Conservation (phyloP, 92 coral and sea anemone genomes). For the Desmophyllum pertusum region DNA sequence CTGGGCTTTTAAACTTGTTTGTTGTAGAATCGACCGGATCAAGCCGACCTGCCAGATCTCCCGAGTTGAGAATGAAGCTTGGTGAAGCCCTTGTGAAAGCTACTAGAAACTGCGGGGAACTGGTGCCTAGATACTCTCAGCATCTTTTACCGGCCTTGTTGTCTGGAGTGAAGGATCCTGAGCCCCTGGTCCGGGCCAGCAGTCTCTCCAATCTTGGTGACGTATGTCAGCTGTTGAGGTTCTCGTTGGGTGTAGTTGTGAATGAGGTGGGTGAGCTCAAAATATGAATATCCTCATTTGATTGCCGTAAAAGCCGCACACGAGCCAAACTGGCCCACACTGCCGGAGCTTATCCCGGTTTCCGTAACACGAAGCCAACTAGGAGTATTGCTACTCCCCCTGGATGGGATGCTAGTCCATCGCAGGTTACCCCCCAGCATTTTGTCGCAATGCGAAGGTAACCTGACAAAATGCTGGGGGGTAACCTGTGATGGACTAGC, state of each 20-base stretch:
- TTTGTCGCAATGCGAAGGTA: no score
- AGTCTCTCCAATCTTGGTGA: slow-evolving; percentile 95
- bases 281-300: neutral
- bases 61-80: slow-evolving; percentile 78
- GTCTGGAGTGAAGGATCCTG: slow-evolving; percentile 81
- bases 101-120: slow-evolving; percentile 83
- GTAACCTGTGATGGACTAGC: no score
- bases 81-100: slow-evolving; percentile 92
- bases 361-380: no score
- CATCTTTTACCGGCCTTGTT: slow-evolving; percentile 77
- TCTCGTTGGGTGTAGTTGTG: slow-evolving; percentile 76
- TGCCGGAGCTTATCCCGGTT: no score
- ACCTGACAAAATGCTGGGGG: no score
- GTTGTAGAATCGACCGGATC: slow-evolving; percentile 11
- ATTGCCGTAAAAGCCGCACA: neutral
- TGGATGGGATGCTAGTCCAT: no score
- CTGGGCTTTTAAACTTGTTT: neutral
- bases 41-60: slow-evolving; percentile 49
- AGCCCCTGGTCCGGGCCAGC: slow-evolving; percentile 91
- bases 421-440: no score
- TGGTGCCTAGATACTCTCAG: slow-evolving; percentile 82
- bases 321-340: no score
- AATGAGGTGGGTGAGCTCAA: slow-evolving; percentile 68
- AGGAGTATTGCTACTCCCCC: no score
- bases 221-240: slow-evolving; percentile 82